Evolutionary conservation across 2,113 vertebrate species (phyloP).

Genomic region (Apaloderma vittatum): DNA sequence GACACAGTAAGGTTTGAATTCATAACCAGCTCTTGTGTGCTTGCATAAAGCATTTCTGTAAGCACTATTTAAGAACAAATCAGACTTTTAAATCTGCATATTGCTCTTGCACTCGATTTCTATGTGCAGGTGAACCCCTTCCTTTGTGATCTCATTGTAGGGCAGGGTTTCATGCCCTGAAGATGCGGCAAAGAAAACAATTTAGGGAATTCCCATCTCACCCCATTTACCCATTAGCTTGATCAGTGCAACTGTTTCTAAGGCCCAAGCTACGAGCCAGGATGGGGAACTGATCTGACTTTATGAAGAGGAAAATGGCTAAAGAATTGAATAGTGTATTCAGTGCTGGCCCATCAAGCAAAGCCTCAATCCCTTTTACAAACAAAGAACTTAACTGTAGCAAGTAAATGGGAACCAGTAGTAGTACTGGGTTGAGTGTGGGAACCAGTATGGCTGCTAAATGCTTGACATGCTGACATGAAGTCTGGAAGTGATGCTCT

Average conservation of each 20-base stretch:
- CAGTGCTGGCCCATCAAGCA: neutral
- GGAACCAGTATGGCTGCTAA: neutral
- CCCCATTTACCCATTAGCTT: neutral
- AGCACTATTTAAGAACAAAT: neutral
- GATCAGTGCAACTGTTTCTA: neutral
- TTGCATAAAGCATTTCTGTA: neutral
- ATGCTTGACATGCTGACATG: neutral
- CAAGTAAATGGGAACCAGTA: neutral
- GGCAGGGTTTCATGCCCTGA: neutral
- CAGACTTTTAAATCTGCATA: neutral
- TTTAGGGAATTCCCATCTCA: neutral
- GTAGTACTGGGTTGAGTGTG: neutral
- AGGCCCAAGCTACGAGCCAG: neutral
- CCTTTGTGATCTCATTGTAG: neutral
- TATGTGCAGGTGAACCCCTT: neutral
- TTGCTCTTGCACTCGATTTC: neutral
- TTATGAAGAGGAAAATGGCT: neutral
- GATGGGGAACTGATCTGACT: neutral
- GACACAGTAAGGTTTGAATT: neutral
- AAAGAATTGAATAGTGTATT: neutral
- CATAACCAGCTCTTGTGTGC: neutral
- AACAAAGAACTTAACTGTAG: neutral
- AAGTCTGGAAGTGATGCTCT: neutral
- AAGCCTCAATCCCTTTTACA: neutral
- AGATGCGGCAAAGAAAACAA: fast-evolving